Evolutionary conservation across 1,140 invertebrate species (phyloP).

Genomic region (Platyscapa corneri): DNA sequence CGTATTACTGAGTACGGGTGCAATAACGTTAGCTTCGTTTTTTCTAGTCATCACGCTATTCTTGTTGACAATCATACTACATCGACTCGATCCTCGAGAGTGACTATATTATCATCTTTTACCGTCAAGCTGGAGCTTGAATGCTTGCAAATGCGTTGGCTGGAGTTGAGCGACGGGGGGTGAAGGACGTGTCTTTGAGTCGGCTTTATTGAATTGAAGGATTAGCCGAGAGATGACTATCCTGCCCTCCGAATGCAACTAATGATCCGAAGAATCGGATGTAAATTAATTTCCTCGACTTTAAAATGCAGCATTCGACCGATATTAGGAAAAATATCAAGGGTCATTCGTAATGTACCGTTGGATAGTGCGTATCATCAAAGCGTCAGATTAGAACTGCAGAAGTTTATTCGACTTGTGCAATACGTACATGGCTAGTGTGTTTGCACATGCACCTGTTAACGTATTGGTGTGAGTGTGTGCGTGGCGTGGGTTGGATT

Average conservation of each 20-base stretch:
- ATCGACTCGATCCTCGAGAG: neutral
- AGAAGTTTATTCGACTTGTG: neutral
- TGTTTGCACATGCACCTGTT: neutral
- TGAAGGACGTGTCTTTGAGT: neutral
- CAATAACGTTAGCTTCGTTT: neutral
- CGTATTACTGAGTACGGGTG: conserved; percentile 19
- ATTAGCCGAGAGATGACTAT: neutral
- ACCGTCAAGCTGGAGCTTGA: no score
- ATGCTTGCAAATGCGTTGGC: neutral
- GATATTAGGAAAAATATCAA: neutral
- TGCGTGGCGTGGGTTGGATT: neutral
- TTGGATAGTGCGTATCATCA: neutral
- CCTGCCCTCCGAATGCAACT: neutral
- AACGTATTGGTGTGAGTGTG: neutral
- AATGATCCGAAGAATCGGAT: neutral
- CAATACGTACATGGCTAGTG: neutral
- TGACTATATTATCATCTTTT: no score
- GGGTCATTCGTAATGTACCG: neutral
- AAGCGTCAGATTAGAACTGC: neutral
- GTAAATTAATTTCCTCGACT: neutral
- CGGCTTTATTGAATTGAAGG: neutral
- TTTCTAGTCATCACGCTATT: neutral
- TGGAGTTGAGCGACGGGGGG: neutral
- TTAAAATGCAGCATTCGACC: neutral
- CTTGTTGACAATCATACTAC: neutral